phyloP scores from a whole-genome alignment of 2,797 vertebrate genomes.

The Chloroceryle inda region DNA sequence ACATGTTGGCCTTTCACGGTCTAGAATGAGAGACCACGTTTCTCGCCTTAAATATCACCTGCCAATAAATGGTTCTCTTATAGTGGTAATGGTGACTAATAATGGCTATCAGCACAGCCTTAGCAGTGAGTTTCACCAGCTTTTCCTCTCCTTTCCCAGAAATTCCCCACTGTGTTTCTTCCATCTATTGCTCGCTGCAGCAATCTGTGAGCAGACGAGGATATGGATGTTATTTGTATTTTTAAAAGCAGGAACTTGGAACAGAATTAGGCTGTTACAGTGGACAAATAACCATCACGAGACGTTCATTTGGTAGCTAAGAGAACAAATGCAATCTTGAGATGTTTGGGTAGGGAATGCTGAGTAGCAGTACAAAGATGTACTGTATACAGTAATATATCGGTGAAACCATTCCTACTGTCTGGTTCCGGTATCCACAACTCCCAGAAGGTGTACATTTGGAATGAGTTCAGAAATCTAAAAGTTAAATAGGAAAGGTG shows the following conservation, averaged over 20 bases:
- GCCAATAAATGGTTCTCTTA: neutral
- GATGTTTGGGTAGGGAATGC: neutral
- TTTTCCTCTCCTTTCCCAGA: neutral
- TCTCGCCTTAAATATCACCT: neutral
- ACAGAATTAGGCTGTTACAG: neutral
- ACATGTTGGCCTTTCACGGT: rapidly evolving
- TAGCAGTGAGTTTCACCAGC: neutral
- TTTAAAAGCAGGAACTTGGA: neutral
- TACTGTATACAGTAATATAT: neutral
- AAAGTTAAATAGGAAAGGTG: neutral
- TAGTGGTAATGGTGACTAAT: neutral
- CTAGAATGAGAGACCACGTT: neutral
- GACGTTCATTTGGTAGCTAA: neutral
- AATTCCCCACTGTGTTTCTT: neutral
- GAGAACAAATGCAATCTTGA: neutral
- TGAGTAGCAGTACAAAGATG: neutral
- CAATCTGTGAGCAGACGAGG: neutral
- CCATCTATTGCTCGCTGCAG: neutral
- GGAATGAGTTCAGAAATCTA: neutral
- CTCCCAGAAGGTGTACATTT: neutral
- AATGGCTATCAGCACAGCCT: neutral
- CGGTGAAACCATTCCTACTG: neutral
- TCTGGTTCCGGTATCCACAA: neutral
- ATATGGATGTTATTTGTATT: neutral
- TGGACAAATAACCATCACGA: neutral